Conservation (phyloP, 2,888 invertebrate genomes). For the Ditula angustiorana region DNA sequence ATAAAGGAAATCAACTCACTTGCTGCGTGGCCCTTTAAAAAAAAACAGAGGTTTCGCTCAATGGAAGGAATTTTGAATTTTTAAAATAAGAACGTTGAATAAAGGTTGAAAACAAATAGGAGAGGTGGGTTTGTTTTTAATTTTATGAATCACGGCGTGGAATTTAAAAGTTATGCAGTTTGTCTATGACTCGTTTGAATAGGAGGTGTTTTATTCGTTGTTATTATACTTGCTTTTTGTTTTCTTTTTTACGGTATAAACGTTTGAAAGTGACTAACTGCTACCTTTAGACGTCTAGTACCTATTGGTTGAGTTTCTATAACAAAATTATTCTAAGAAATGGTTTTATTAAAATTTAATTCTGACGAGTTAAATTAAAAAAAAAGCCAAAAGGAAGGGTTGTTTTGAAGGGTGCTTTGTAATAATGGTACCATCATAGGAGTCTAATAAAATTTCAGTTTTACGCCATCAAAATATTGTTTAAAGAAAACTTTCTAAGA, state of each 20-base stretch:
- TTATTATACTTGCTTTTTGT: background rate
- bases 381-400: too few species aligned
- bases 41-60: conserved; percentile 48
- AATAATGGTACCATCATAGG: too few species aligned
- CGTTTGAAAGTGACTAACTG: background rate
- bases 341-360: too few species aligned
- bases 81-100: conserved; percentile 59
- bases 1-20: conserved; percentile 54
- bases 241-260: background rate
- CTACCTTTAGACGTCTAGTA: background rate
- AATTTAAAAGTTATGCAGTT: conserved; percentile 11
- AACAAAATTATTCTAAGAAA: too few species aligned
- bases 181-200: background rate
- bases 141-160: conserved; percentile 29
- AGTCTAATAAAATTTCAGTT: too few species aligned
- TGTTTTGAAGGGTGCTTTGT: too few species aligned
- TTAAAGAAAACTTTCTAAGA: too few species aligned
- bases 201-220: background rate
- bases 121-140: conserved; percentile 8
- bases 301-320: too few species aligned
- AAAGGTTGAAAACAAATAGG: conserved; percentile 48
- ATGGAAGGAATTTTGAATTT: conserved; percentile 59
- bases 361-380: too few species aligned
- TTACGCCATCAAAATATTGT: too few species aligned
- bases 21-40: conserved; percentile 47